phyloP scores from a whole-genome alignment of 1,140 invertebrate genomes.

The Drosophila elegans region DNA sequence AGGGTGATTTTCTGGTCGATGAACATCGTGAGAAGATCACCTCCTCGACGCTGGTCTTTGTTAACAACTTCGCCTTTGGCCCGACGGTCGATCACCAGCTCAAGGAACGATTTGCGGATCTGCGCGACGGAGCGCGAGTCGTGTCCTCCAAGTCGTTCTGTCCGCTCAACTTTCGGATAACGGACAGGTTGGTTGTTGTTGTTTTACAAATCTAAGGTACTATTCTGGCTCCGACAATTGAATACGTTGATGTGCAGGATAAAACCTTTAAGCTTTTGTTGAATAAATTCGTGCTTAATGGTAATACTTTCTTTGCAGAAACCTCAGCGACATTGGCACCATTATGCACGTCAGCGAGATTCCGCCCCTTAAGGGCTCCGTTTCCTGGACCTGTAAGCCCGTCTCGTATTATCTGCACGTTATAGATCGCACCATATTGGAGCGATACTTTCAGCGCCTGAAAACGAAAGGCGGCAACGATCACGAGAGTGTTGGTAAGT shows the following conservation, averaged over 20 bases:
- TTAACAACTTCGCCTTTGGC: conserved; percentile 99
- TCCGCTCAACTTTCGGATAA: conserved; percentile 98
- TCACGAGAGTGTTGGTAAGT: conserved; percentile 82
- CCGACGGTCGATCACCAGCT: conserved; percentile 98
- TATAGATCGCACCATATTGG: conserved; percentile 97
- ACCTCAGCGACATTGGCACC: conserved; percentile 96
- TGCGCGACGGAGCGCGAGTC: conserved; percentile 97
- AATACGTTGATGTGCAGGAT: neutral
- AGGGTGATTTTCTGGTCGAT: conserved; percentile 96
- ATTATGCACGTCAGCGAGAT: conserved; percentile 99
- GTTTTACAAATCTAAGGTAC: neutral
- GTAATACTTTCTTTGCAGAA: conserved; percentile 80
- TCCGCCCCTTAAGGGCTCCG: conserved; percentile 96
- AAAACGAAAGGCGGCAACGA: conserved; percentile 94
- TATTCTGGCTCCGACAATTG: neutral
- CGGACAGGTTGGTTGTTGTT: conserved; percentile 90
- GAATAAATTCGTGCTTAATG: neutral
- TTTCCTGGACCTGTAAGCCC: conserved; percentile 99
- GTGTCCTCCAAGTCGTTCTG: conserved; percentile 99
- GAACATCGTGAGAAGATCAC: conserved; percentile 97
- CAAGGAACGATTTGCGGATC: conserved; percentile 97
- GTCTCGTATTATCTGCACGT: conserved; percentile 99
- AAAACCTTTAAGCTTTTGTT: neutral
- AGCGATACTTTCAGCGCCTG: conserved; percentile 96
- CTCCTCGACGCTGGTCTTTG: conserved; percentile 97